Evolutionary conservation across 1,140 invertebrate species (phyloP).

Genomic region (Aculops lycopersici): DNA sequence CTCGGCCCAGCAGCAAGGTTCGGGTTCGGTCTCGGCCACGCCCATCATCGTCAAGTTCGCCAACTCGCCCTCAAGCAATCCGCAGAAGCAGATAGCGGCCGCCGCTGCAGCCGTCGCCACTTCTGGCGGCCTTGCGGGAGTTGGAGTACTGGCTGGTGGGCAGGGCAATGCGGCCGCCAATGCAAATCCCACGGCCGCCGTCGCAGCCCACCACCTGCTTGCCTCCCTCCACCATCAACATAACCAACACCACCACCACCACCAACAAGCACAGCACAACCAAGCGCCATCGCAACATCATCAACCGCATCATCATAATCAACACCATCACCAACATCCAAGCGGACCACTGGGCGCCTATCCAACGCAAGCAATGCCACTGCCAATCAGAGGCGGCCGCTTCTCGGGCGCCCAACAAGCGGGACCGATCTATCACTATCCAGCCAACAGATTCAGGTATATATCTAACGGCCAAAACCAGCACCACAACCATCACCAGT

Average conservation of each 20-base stretch:
- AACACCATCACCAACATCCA: too few species aligned
- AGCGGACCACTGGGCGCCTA: constrained; percentile 68
- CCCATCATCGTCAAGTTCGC: constrained; percentile 98
- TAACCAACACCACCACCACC: not conserved
- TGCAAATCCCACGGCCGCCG: not conserved
- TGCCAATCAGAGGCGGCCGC: too few species aligned
- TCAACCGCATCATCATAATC: too few species aligned
- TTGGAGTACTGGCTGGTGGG: too few species aligned
- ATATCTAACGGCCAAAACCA: constrained; percentile 16
- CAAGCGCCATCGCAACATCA: too few species aligned
- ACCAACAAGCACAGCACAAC: not conserved
- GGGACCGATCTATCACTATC: constrained; percentile 54
- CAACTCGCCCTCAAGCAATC: constrained; percentile 49
- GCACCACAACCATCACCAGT: constrained; percentile 30
- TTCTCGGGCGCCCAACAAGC: too few species aligned
- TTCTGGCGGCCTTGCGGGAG: too few species aligned
- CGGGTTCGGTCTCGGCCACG: too few species aligned
- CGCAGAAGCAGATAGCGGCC: constrained; percentile 5
- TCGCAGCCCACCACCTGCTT: not conserved
- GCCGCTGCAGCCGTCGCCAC: constrained; percentile 3
- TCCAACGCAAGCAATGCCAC: too few species aligned
- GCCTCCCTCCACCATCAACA: too few species aligned
- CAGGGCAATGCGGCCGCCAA: not conserved
- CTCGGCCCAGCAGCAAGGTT: too few species aligned
- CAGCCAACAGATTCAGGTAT: constrained; percentile 65